Evolutionary conservation across 2,888 invertebrate species (phyloP).

Genomic region (Tiliacea aurago): DNA sequence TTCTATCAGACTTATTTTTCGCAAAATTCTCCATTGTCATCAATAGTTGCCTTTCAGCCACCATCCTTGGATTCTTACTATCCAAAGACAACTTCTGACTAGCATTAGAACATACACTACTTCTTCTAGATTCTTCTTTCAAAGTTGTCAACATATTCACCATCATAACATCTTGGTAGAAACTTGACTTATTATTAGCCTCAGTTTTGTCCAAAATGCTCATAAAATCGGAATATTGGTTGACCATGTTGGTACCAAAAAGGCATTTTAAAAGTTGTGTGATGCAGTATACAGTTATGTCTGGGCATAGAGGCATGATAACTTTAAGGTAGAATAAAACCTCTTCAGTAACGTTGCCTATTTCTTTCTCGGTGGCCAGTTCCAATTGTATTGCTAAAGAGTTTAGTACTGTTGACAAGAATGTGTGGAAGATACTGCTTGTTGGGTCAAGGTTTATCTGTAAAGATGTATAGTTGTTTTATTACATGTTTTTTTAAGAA

Average conservation of each 20-base stretch:
- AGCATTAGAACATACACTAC: slow-evolving; percentile 78
- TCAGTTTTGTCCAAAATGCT: slow-evolving; percentile 75
- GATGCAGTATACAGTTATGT: slow-evolving; percentile 93
- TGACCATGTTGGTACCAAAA: slow-evolving; percentile 93
- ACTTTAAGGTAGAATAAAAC: slow-evolving; percentile 93
- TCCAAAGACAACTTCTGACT: slow-evolving; percentile 82
- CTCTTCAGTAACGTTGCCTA: slow-evolving; percentile 94
- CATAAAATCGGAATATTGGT: slow-evolving; percentile 83
- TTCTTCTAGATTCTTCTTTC: slow-evolving; percentile 75
- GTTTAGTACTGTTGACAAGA: slow-evolving; percentile 92
- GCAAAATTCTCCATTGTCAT: slow-evolving; percentile 86
- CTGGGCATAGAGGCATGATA: slow-evolving; percentile 93
- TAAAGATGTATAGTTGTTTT: background rate
- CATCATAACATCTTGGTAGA: slow-evolving; percentile 81
- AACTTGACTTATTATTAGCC: slow-evolving; percentile 62
- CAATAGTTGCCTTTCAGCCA: slow-evolving; percentile 80
- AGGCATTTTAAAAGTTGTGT: slow-evolving; percentile 94
- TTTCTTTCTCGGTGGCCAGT: slow-evolving; percentile 92
- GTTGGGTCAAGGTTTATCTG: slow-evolving; percentile 95
- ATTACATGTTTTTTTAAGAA: background rate
- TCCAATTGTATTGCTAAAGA: slow-evolving; percentile 93
- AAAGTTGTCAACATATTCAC: slow-evolving; percentile 70
- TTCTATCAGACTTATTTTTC: slow-evolving; percentile 85
- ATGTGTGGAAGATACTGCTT: slow-evolving; percentile 93
- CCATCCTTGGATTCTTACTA: slow-evolving; percentile 81